Evolutionary conservation across 2,797 vertebrate genomes (phyloP), one percentile per base, ranked within the genome.

Genomic region (Bryconaethiops microstoma): DNA sequence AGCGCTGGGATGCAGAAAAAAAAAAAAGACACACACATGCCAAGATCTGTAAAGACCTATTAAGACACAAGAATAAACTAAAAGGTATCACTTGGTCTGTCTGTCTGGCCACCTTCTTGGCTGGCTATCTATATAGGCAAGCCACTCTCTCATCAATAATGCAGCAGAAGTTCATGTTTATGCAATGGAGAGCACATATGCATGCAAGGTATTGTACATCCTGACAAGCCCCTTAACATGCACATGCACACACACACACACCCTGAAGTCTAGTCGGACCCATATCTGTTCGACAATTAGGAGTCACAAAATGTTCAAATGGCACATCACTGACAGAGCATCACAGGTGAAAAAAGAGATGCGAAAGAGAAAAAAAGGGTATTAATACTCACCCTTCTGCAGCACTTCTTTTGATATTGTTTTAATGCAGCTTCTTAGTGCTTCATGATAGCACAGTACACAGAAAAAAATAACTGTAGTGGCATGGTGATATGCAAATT

Each of bases 401-500:
- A 86, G 82, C 84, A 77, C 83, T 86, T 86, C 92, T 90, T 92
- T 90, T 93, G 86, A 91, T 90, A 91, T 84, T 85, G 92, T 92
- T 93, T 68, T 95, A 94, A 94, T 93, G 91, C 95, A 90, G 93
- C 90, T 90, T 95, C 89, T 93, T 94, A 95, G 92, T 95, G 92
- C 92, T 93, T 91, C 93, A 91, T 89, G 91, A 93, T 92, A 92
- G 92, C 90, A 86, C 91, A 88, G 89, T 88, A 67, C 92, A 91
- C 91, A 17, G 68, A 94, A 92, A 91, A 95, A 95, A 94, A 96
- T 95, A 95, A 95, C 93, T 91, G 93, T 95, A 95, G 92, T 92
- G 91, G 94, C 93, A 95, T 91, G 93, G 92, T 94, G 93, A 95
- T 96, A 97, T 96, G 95, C 95, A 97, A 96, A 97, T 97, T 95